phyloP scores from a whole-genome alignment of 2,797 vertebrate species.

The Poecilia velifera region DNA sequence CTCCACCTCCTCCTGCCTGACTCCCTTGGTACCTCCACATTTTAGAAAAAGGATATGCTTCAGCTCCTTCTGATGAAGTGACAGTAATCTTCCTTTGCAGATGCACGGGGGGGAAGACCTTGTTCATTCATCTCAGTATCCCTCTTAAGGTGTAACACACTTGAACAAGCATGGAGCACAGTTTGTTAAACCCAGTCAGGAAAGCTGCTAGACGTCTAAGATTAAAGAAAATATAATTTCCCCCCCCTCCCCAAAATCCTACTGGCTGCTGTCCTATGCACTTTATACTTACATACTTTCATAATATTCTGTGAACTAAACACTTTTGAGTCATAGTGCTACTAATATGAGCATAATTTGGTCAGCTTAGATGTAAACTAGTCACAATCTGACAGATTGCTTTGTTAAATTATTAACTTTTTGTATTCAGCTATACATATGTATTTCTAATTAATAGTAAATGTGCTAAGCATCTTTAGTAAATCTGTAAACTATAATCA shows the following conservation, averaged over 20 bases:
- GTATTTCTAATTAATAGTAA: background rate
- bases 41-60: constrained; percentile 60
- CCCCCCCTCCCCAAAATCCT: constrained; percentile 14
- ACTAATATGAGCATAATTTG: too few species aligned
- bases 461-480: background rate
- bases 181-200: constrained; percentile 40
- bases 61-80: constrained; percentile 69
- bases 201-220: constrained; percentile 28
- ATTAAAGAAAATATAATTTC: constrained; percentile 28
- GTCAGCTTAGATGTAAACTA: background rate
- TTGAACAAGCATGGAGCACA: constrained; percentile 42
- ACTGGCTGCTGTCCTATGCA: constrained; percentile 40
- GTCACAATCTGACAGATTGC: background rate
- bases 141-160: constrained; percentile 44
- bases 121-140: constrained; percentile 26
- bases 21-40: constrained; percentile 49
- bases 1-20: constrained; percentile 39
- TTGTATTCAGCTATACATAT: background rate
- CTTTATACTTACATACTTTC: background rate
- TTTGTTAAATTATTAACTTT: background rate
- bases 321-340: background rate
- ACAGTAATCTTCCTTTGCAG: constrained; percentile 69
- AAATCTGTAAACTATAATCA: background rate
- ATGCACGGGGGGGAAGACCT: constrained; percentile 41
- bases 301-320: constrained; percentile 1